Base-by-base conservation (phyloP, 2,113 vertebrate species). In the Periophthalmodon schlosseri region DNA sequence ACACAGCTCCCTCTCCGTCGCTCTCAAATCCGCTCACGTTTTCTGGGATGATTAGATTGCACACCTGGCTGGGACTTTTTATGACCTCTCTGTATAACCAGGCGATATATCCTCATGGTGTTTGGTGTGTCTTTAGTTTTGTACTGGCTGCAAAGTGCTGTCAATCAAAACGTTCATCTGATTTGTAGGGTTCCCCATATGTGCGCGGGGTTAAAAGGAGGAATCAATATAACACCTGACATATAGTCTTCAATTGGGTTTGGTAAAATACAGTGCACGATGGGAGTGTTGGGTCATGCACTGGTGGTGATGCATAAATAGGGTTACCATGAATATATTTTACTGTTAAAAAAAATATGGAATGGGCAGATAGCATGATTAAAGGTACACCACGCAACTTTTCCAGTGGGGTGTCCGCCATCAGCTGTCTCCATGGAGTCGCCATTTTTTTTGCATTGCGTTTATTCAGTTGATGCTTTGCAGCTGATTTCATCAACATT, bases 1-100 rank as follows among this genome's bases (percentile, higher is more conserved):
- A 65, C 73, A 77, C 58, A 71, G 75, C 66, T 87, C 87, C 85
- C 83, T 60, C 74, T 84, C 75, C 79, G 23, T 69, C 82, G 83
- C 75, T 79, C 86, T 88, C 82, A 83, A 83, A 80, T 83, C 81
- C 68, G 74, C 75, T 75, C 79, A 79, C 72, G 70, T 85, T 81
- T 81, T 63, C 82, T 75, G 70, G 52, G 81, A 87, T 85, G 82
- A 88, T 88, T 90, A 84, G 69, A 88, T 85, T 92, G 71, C 77
- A 80, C 83, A 89, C 87, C 86, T 86, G 78, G 75, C 65, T 86
- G 78, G 72, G 57, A 79, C 78, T 75, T 85, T 90, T 89, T 88
- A 90, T 75, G 75, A 88, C 79, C 80, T 86, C 84, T 88, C 57
- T 11, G 57, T 85, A 79, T 73, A 85, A 86, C 75, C 80, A 77